These are phyloP conservation scores for Podarcis raffonei DNA, from an alignment of 2,113 vertebrate genomes.

Conservation along the genomic window DNA sequence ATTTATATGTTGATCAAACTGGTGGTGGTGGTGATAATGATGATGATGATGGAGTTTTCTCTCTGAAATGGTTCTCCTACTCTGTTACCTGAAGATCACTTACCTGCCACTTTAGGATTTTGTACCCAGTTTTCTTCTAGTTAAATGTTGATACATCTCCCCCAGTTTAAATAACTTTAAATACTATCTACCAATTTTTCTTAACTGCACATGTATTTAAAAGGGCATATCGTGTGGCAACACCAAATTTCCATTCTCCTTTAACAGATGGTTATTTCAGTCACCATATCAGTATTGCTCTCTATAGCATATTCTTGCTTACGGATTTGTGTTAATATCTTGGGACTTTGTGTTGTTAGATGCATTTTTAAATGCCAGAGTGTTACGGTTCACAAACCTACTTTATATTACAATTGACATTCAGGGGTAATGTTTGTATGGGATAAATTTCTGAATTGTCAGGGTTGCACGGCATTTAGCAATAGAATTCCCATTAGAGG, in stretches of 20 bases:
- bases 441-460: background rate
- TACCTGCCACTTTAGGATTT: background rate
- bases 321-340: background rate
- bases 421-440: background rate
- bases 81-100: background rate
- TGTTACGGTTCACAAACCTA: constrained; percentile 3
- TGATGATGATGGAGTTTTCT: too few species aligned
- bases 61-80: background rate
- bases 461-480: background rate
- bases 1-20: background rate
- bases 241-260: background rate
- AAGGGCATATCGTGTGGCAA: fast-evolving
- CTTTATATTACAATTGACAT: background rate
- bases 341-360: background rate
- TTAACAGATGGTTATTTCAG: background rate
- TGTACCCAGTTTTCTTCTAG: background rate
- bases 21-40: background rate
- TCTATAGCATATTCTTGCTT: background rate
- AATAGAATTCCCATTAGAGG: background rate
- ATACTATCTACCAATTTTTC: background rate
- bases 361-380: background rate
- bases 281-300: background rate
- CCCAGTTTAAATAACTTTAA: background rate
- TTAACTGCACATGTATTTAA: background rate
- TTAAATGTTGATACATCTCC: background rate